Evolutionary conservation across 2,888 invertebrate genomes (phyloP), one percentile per base, ranked within the genome.

Genomic region (Parthenolecanium corni): DNA sequence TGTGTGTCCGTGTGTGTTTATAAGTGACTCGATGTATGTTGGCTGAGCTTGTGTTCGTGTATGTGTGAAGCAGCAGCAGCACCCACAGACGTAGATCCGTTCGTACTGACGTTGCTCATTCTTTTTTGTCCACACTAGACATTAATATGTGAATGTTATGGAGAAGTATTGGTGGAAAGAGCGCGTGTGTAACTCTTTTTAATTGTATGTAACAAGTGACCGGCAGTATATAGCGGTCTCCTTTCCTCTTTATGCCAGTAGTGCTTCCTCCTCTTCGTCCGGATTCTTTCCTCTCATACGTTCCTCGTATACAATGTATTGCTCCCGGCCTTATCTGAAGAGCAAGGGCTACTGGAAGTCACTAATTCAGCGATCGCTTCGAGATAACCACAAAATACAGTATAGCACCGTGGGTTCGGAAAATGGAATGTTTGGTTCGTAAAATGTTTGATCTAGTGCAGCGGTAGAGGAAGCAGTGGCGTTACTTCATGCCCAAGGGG

Each of bases 131-230:
- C 44, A 42, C 5, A 14, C 16, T 9, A 14, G 44, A 31, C 31
- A 9, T 42, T 42, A n/a, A n/a, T n/a, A n/a, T n/a, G n/a, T n/a
- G n/a, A 4, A 18, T 14, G 16, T 42, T 9, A 12, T 14, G 14
- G 18, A 21, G 46, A 18, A 18, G 49, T 49, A 23, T 18, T 49
- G 49, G 14, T 18, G 16, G 18, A 18, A 4, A 14, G 6, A 42
- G 44, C 49, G 56, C 38, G 40, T 9, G 53, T 53, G 53, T 38
- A n/a, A 38, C 53, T 25, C 20, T 12, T 24, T 56, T 54, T 54
- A 42, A 54, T 54, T 54, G 21, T 54, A 54, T 21, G 54, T 40
- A 54, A 54, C 56, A 24, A 56, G 56, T 56, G 56, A 56, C 56
- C 56, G 56, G 44, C 44, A 44, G 16, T 21, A 52, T 20, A 21